Percentiles rank a stretch among this genome's conserved stretches.
Evolutionary conservation across 2,113 vertebrate genomes (phyloP).

Genomic region (Ceyx margarethae): DNA sequence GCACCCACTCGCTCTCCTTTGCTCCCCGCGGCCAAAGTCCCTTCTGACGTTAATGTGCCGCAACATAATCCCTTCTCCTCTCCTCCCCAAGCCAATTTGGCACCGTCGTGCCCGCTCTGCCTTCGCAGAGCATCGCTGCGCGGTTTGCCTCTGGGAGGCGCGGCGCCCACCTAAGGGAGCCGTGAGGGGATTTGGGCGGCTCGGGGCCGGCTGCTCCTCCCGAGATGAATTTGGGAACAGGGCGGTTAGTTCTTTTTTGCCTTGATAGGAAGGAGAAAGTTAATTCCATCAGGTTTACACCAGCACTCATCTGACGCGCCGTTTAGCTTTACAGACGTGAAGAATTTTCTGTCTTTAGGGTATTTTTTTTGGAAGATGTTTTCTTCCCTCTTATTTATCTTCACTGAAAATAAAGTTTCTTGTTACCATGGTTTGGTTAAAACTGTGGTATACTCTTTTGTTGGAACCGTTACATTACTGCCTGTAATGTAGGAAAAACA

Average conservation of each 20-base stretch:
- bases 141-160: background rate
- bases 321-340: background rate
- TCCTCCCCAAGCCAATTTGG: background rate
- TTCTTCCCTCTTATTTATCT: background rate
- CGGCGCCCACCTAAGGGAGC: background rate
- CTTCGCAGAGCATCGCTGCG: background rate
- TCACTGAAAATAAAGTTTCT: background rate
- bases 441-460: background rate
- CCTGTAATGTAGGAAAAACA: background rate
- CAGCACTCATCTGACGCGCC: background rate
- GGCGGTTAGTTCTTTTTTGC: background rate
- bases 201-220: background rate
- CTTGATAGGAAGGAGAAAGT: background rate
- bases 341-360: background rate
- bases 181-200: background rate
- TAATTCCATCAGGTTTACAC: background rate
- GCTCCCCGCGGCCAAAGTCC: background rate
- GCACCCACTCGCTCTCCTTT: accelerated
- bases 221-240: background rate
- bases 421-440: background rate
- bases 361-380: background rate
- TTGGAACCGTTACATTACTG: background rate
- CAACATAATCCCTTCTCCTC: accelerated
- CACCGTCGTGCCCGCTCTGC: background rate
- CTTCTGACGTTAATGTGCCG: background rate